A percentile compares a stretch with the other conserved stretches of the same genome.
Conservation (phyloP, 2,888 invertebrate species). For the Noctua janthina region DNA sequence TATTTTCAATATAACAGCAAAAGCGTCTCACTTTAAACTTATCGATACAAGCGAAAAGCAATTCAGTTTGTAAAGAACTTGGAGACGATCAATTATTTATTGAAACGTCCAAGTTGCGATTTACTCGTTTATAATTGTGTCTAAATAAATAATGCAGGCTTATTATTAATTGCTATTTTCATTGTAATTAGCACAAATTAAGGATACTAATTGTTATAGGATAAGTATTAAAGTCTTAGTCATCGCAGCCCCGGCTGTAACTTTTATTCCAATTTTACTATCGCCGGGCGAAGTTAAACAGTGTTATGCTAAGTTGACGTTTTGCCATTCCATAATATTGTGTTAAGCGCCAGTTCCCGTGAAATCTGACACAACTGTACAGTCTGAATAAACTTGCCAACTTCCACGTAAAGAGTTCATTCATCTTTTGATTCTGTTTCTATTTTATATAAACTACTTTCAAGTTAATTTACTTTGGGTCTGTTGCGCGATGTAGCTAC, state of each 20-base stretch:
- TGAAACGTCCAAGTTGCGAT: conserved; percentile 34
- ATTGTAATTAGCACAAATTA: conserved; percentile 1
- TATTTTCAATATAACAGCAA: conserved; percentile 46
- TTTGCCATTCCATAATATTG: conserved; percentile 85
- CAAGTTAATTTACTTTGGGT: conserved; percentile 57
- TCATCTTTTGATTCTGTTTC: conserved; percentile 70
- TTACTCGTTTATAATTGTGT: conserved; percentile 34
- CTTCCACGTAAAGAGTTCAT: conserved; percentile 75
- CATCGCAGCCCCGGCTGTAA: conserved; percentile 40
- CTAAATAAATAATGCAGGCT: conserved; percentile 11
- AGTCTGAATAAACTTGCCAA: conserved; percentile 82
- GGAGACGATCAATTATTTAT: conserved; percentile 56
- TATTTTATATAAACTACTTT: conserved; percentile 54
- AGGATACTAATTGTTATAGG: conserved; percentile 11
- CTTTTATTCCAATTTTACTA: conserved; percentile 73
- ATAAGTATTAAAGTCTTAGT: conserved; percentile 38
- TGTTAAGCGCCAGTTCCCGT: conserved; percentile 82
- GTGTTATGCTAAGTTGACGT: conserved; percentile 84
- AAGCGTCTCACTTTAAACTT: conserved; percentile 56
- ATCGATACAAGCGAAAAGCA: conserved; percentile 53
- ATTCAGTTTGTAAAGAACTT: conserved; percentile 60
- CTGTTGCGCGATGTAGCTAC: conserved; percentile 26
- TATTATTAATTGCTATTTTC: conserved; percentile 4
- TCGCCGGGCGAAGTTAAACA: conserved; percentile 78
- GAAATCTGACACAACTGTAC: conserved; percentile 83